Conservation (phyloP, 2,797 vertebrate species). For the Yasuhikotakia modesta region DNA sequence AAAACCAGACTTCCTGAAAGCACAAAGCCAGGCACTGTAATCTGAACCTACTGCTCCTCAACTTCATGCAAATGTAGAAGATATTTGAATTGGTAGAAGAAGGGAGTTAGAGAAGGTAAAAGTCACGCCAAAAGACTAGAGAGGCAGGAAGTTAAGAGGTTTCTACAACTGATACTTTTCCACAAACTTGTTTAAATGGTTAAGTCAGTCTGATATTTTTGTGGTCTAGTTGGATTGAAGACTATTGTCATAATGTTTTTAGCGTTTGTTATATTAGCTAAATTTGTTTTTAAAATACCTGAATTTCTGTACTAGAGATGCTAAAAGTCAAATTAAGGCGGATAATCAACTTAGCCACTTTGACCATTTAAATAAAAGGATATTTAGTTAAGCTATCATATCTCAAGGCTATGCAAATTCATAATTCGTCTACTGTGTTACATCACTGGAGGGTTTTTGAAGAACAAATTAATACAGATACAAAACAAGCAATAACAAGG, state of each 20-base stretch:
- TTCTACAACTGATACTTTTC: not conserved
- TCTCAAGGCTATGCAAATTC: not conserved
- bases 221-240: no score
- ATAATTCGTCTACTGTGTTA: not conserved
- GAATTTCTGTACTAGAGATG: no score
- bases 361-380: not conserved
- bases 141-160: not conserved
- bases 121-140: not conserved
- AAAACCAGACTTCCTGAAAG: conserved; percentile 23
- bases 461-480: not conserved
- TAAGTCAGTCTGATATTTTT: no score
- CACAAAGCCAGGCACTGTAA: conserved; percentile 24
- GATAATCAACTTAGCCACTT: not conserved
- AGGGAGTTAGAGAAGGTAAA: not conserved
- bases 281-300: no score
- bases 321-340: no score
- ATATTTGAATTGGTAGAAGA: not conserved
- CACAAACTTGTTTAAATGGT: no score
- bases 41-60: conserved; percentile 1
- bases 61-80: not conserved
- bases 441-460: not conserved
- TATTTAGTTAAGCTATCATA: not conserved
- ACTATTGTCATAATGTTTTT: no score
- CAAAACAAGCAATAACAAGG: not conserved
- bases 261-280: no score